These are phyloP conservation scores for Anoplius nigerrimus DNA, from an alignment of 2,888 invertebrate species.

Conservation along the genomic window DNA sequence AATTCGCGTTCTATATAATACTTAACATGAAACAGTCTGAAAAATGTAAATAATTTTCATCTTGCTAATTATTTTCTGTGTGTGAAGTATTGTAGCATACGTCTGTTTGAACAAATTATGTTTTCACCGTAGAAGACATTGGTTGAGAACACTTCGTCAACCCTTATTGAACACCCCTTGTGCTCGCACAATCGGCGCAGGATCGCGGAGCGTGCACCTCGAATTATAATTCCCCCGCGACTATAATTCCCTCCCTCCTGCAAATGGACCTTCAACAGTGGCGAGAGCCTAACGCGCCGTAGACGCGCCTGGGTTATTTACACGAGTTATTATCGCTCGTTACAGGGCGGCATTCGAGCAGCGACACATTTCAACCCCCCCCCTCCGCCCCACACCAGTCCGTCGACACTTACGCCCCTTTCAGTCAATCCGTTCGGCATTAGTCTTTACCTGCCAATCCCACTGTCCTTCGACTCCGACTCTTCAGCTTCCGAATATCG, in stretches of 20 bases:
- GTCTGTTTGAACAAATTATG: too few species aligned
- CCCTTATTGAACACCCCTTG: too few species aligned
- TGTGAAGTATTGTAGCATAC: too few species aligned
- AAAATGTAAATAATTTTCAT: too few species aligned
- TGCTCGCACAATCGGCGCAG: too few species aligned
- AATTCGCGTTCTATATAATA: too few species aligned
- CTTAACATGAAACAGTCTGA: conserved; percentile 1
- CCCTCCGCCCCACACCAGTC: too few species aligned
- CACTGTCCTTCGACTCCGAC: conserved; percentile 20
- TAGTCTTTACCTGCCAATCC: conserved; percentile 7
- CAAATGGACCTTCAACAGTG: background rate
- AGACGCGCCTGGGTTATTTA: conserved; percentile 54
- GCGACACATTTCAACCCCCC: conserved; percentile 40
- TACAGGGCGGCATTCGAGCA: conserved; percentile 51
- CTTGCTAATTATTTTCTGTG: too few species aligned
- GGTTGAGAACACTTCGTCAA: too few species aligned
- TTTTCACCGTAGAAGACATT: too few species aligned
- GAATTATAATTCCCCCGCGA: conserved; percentile 23
- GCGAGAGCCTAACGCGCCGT: conserved; percentile 33
- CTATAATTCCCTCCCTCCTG: background rate
- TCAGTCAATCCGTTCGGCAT: background rate
- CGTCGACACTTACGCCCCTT: conserved; percentile 18
- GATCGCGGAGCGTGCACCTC: background rate
- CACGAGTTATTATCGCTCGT: conserved; percentile 65
- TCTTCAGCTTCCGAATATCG: background rate